Percentiles rank a stretch among this genome's conserved stretches.
phyloP scores from a whole-genome alignment of 2,888 invertebrate genomes.

The Eucriotettix oculatus region DNA sequence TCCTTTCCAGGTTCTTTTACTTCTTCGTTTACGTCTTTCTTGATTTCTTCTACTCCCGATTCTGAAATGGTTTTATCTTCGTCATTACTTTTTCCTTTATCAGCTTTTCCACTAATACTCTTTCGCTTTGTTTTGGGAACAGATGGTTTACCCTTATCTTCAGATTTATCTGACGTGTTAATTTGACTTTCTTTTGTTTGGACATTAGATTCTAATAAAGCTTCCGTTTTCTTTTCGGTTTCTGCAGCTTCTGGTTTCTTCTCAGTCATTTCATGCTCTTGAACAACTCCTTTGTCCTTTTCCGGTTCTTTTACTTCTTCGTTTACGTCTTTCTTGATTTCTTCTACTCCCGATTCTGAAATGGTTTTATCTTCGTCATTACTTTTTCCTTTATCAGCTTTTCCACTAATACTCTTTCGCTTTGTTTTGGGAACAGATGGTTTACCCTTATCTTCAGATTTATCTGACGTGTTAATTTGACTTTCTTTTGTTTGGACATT shows the following conservation, averaged over 20 bases:
- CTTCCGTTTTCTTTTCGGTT: constrained; percentile 13
- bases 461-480: constrained; percentile 1
- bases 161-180: not conserved
- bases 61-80: not conserved
- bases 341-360: not conserved
- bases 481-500: constrained; percentile 11
- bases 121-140: no score
- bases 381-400: constrained; percentile 7
- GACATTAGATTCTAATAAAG: constrained; percentile 6
- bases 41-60: not conserved
- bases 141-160: not conserved
- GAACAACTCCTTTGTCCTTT: constrained; percentile 4
- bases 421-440: no score
- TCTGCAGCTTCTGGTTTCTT: not conserved
- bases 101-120: not conserved
- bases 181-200: constrained; percentile 10
- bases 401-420: not conserved
- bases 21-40: constrained; percentile 1
- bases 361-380: constrained; percentile 3
- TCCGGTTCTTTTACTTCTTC: not conserved
- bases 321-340: not conserved
- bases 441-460: not conserved
- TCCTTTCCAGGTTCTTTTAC: not conserved
- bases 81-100: constrained; percentile 8
- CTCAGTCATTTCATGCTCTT: constrained; percentile 12